Evolutionary conservation across 2,888 invertebrate genomes (phyloP).

Genomic region (Alsophila aescularia): DNA sequence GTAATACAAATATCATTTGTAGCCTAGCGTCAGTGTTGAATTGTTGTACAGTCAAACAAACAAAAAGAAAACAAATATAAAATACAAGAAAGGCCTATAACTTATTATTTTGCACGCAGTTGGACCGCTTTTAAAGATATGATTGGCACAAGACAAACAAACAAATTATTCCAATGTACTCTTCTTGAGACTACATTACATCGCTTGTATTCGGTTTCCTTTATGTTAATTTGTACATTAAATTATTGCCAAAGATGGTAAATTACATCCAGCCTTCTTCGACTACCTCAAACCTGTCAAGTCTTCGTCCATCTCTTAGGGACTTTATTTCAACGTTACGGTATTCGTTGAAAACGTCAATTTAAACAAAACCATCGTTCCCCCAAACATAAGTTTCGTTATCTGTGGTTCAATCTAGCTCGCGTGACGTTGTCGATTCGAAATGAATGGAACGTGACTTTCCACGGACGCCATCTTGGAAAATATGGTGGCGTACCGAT

Average conservation of each 20-base stretch:
- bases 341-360: constrained; percentile 33
- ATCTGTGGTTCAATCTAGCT: constrained; percentile 33
- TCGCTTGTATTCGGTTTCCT: background rate
- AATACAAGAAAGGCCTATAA: too few species aligned
- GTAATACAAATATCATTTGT: too few species aligned
- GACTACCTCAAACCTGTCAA: constrained; percentile 20
- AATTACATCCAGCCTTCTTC: background rate
- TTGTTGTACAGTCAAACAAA: too few species aligned
- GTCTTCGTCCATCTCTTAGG: constrained; percentile 22
- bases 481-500: constrained; percentile 47
- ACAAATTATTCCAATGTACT: too few species aligned
- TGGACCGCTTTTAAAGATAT: too few species aligned
- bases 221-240: constrained; percentile 3
- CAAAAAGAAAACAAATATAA: too few species aligned
- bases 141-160: too few species aligned
- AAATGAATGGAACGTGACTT: constrained; percentile 59
- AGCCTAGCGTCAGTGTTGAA: too few species aligned
- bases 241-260: constrained; percentile 11
- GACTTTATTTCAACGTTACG: constrained; percentile 27
- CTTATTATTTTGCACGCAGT: too few species aligned
- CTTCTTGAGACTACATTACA: background rate
- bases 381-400: constrained; percentile 37
- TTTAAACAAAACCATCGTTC: constrained; percentile 33
- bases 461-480: constrained; percentile 61
- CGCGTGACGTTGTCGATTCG: constrained; percentile 55